Evolutionary conservation across 2,888 invertebrate genomes (phyloP), one percentile per base, ranked within the genome.

Genomic region (Dryobotodes eremita): DNA sequence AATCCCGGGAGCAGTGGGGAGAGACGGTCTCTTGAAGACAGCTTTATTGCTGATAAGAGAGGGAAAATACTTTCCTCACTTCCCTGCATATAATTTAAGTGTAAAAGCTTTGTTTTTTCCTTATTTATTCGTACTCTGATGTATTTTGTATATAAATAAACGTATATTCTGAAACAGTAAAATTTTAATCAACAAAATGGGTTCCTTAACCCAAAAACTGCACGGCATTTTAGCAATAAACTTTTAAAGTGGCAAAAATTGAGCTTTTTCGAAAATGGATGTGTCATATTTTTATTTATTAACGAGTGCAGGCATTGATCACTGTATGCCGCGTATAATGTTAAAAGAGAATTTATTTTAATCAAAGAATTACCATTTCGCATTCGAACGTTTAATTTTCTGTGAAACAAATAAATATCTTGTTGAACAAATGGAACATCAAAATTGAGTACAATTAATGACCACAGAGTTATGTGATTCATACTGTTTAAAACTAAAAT

Each of bases 11-110:
- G 71, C 76, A 23, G 74, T 61, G 48, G 71, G 70, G 77, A 80
- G 73, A 80, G n/a, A 50, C 10, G 55, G 74, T 36, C 72, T 68
- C 80, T 68, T 80, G 71, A 74, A 78, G 87, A 80, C 66, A 75
- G 57, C 59, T 75, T 80, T 68, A 80, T 61, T 26, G 72, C 77
- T 75, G 75, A 74, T 83, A 75, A 76, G 46, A 53, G 57, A 64
- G 1, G 26, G 42, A 57, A 64, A 68, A 75, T 62, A 75, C 59
- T 79, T 72, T 5, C 31, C 26, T 23, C 23, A 71, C 62, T 73
- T 48, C 11, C 3, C 15, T 64, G 31, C 1, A 64, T 48, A 65
- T 46, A 64, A 23, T 84, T 50, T 53, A 53, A 57, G 10, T 64
- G 20, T 61, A 13, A 48, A 66, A 55, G 23, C 26, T 55, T 66